Conservation (phyloP, 2,888 invertebrate genomes). For the Perithous albicinctus region DNA sequence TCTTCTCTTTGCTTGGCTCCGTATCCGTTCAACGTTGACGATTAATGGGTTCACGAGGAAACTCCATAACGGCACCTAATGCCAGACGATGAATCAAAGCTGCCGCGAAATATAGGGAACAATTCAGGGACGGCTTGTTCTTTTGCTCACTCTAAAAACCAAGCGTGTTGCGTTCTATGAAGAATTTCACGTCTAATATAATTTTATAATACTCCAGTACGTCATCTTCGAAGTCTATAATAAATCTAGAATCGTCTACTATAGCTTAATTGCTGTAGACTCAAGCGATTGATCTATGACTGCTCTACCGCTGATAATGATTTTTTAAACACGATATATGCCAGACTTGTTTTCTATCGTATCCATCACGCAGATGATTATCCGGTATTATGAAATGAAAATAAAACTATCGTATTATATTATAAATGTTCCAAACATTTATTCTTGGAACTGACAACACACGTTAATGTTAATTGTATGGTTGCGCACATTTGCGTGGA, state of each 20-base stretch:
- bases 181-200: too few relatives aligned
- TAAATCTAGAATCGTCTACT: too few relatives aligned
- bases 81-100: slow-evolving; percentile 59
- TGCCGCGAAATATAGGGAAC: slow-evolving; percentile 57
- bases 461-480: slow-evolving; percentile 25
- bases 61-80: slow-evolving; percentile 63
- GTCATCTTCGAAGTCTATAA: too few relatives aligned
- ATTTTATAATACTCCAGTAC: too few relatives aligned
- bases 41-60: slow-evolving; percentile 64
- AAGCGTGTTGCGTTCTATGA: too few relatives aligned
- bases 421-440: background rate
- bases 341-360: background rate
- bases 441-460: background rate
- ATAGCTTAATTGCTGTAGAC: too few relatives aligned
- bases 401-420: background rate
- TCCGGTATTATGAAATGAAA: background rate
- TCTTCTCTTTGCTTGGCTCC: slow-evolving; percentile 28
- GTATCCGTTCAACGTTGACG: slow-evolving; percentile 50
- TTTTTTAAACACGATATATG: too few relatives aligned
- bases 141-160: background rate
- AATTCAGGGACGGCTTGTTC: slow-evolving; percentile 33
- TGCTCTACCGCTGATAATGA: too few relatives aligned
- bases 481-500: slow-evolving; percentile 18
- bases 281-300: too few relatives aligned
- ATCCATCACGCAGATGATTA: background rate